Evolutionary conservation across 2,888 invertebrate genomes (phyloP).

Genomic region (Polyommatus icarus): DNA sequence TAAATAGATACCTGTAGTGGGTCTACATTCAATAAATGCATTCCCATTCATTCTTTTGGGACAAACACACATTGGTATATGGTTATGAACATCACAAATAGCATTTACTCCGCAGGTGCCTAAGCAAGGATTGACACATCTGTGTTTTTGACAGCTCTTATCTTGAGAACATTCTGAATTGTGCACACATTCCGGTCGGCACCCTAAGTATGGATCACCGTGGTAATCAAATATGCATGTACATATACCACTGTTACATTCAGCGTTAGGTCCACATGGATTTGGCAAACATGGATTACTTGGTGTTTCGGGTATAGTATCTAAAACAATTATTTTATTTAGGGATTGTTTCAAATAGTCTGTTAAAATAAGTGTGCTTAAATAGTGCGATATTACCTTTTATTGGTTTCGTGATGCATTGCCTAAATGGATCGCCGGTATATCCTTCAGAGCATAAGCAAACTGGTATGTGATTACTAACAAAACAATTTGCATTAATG

Average conservation of each 20-base stretch:
- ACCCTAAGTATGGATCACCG: constrained; percentile 84
- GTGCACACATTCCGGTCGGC: constrained; percentile 85
- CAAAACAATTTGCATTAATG: constrained; percentile 83
- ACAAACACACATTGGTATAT: constrained; percentile 86
- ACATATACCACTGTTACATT: constrained; percentile 80
- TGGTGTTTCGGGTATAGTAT: constrained; percentile 44
- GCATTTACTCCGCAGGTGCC: constrained; percentile 87
- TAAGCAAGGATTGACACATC: constrained; percentile 86
- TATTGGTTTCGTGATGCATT: constrained; percentile 79
- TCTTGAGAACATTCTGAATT: constrained; percentile 84
- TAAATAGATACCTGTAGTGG: constrained; percentile 66
- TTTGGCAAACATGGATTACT: constrained; percentile 81
- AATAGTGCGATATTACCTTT: constrained; percentile 53
- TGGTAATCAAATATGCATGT: constrained; percentile 82
- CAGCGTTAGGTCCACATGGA: constrained; percentile 83
- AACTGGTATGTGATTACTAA: constrained; percentile 86
- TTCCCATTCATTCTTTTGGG: constrained; percentile 84
- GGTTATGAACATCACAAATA: constrained; percentile 85
- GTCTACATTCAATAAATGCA: constrained; percentile 82
- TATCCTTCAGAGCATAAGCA: constrained; percentile 85
- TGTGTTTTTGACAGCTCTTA: constrained; percentile 84
- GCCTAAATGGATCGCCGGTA: constrained; percentile 86
- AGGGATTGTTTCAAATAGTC: background rate
- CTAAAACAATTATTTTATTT: constrained; percentile 47
- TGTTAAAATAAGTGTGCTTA: background rate